phyloP scores from a whole-genome alignment of 2,888 invertebrate species.

The Saturnia pavonia region DNA sequence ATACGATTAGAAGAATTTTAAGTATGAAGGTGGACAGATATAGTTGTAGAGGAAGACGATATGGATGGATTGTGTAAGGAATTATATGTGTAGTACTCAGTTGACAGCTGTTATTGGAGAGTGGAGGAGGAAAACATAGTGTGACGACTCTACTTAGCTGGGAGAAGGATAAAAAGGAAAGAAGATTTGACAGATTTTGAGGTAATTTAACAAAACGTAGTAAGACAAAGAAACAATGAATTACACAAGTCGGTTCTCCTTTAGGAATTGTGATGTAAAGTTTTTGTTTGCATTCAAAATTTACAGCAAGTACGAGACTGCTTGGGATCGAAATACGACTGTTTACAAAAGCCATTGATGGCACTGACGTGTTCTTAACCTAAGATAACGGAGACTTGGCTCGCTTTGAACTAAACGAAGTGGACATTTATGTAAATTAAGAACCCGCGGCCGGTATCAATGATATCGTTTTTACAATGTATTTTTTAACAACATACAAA shows the following conservation, averaged over 20 bases:
- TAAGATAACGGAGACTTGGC: constrained; percentile 34
- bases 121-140: no score
- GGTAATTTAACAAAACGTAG: background rate
- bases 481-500: constrained; percentile 1
- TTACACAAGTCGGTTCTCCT: background rate
- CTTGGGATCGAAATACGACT: constrained; percentile 5
- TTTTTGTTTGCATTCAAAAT: background rate
- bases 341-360: constrained; percentile 9
- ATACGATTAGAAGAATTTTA: no score
- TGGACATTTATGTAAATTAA: constrained; percentile 48
- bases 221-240: background rate
- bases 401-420: constrained; percentile 41
- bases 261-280: constrained; percentile 10
- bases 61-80: no score
- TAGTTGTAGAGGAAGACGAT: no score
- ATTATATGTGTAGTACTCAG: no score
- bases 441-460: constrained; percentile 30
- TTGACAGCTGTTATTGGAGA: no score
- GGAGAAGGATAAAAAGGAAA: no score
- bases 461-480: constrained; percentile 23
- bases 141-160: no score
- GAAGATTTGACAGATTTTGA: no score
- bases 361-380: constrained; percentile 32
- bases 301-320: background rate
- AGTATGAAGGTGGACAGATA: no score